Evolutionary conservation across 2,797 vertebrate species (phyloP), one percentile per base, ranked within the genome.

Genomic region (Parauchenoglanis ngamensis): DNA sequence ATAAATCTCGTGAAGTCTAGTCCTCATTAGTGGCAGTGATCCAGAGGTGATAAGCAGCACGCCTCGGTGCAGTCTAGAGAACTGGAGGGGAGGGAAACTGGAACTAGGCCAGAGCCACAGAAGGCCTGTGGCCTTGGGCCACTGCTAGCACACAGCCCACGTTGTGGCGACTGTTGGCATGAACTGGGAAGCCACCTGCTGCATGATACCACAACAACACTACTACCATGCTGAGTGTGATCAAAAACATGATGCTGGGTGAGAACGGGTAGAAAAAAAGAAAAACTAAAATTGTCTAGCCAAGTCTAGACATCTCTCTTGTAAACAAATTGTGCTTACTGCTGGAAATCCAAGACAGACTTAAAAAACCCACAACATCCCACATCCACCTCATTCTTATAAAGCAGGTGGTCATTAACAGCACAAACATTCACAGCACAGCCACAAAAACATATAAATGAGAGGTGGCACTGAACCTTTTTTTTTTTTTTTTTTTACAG

Each of bases 1-100:
- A 89, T 85, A 90, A 86, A 90, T 83, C 83, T 86, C 72, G 85
- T 63, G 49, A 88, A 86, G 79, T 87, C 87, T 86, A 59, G 52
- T 70, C 49, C 87, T 89, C 87, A 88, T 91, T 92, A 89, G 91
- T 70, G 68, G 68, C 67, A 13, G 72, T 82, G 85, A 92, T 88
- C 67, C 85, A 81, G 78, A 63, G 83, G 78, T 83, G 88, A 90
- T 89, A 91, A 83, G 86, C 59, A 87, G 81, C 73, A 81, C 78
- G 85, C 85, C 83, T 70, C 81, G 52, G 56, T 67, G 84, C 56
- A 15, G 86, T 87, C 56, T 86, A 80, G 40, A 85, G 77, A 56
- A 81, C 28, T 77, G 59, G 61, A 44, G 46, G 44, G 79, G 80
- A 85, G 84, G 40, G 56, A 80, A 44, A 25, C 79, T 83, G 76